Base-by-base conservation (phyloP, 2,888 invertebrate species). In the Parnassius smintheus region DNA sequence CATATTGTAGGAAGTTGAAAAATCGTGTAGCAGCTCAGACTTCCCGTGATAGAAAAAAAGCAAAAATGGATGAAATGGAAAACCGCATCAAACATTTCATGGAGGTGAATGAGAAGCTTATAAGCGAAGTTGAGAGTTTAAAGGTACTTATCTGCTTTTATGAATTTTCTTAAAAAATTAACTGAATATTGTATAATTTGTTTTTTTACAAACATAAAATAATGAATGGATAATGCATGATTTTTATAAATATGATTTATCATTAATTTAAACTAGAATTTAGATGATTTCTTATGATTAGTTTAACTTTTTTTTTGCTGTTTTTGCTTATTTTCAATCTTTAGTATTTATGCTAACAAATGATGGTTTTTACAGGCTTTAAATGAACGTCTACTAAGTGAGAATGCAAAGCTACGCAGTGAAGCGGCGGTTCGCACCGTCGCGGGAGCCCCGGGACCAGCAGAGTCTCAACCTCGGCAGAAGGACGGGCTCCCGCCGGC, bases 11-110 rank as follows among this genome's bases (percentile, higher is more conserved):
- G 83, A 98, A 98, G 90, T 83, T 98, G 74, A 98, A 98, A 85
- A 99, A 99, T 83, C 94, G 99, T 70, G 98, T 99, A 41, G 99
- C 99, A 45, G 99, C 99, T 2, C 99, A 99, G 88, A 98, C 97
- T 56, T 99, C 99, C 0, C 94, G 99, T 61, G 99, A 99, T 86
- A 94, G 98, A 53, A 99, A 99, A 82, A 99, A 99, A 84, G 97
- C 96, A 0, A 96, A 95, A 80, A 96, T 99, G 94, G 96, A 96
- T 70, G 96, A 97, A 72, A 94, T 99, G 93, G 98, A 98, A 82
- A 82, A 86, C 11, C 94, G 94, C 49, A 93, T 96, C 7, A 90
- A 93, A 66, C 85, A 92, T 53, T 85, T 96, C 45, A 93, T 93
- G 69, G 93, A 94, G 7, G 91, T 91, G 72, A 95, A 96, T 69